Percentiles rank a stretch among this genome's conserved stretches.
Conservation (phyloP, 30 jellyfish, hydroid and myxozoan species). For the Rhopilema esculentum region DNA sequence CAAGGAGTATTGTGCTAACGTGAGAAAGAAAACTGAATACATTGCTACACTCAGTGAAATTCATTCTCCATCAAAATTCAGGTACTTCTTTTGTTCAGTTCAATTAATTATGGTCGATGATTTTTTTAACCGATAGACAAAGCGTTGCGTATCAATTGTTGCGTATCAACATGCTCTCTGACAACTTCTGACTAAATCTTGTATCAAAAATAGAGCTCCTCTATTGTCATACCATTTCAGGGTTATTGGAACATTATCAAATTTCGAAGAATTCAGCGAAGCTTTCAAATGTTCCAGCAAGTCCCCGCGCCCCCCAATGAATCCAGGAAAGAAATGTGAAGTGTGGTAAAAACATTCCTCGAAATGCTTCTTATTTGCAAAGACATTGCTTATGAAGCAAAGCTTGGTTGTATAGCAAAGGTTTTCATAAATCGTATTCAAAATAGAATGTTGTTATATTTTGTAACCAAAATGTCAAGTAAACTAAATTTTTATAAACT, state of each 20-base stretch:
- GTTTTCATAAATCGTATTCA: too few relatives aligned
- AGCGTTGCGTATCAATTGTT: background rate
- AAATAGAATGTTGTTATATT: too few relatives aligned
- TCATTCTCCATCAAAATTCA: conserved; percentile 96
- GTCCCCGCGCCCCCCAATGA: conserved; percentile 50
- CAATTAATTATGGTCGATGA: background rate
- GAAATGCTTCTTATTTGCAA: background rate
- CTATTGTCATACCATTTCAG: conserved; percentile 33
- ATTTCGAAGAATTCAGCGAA: conserved; percentile 72
- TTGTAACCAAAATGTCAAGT: too few relatives aligned
- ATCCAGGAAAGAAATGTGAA: conserved; percentile 88
- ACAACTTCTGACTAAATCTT: background rate
- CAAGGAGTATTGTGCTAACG: conserved; percentile 97
- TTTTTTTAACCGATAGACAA: background rate
- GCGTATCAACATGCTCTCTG: background rate
- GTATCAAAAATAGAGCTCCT: background rate
- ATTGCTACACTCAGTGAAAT: conserved; percentile 96
- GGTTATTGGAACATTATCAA: conserved; percentile 93
- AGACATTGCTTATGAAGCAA: too few relatives aligned
- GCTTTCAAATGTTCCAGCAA: conserved; percentile 77
- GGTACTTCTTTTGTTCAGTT: conserved; percentile 45
- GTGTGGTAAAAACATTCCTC: conserved; percentile 78
- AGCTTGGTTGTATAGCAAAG: too few relatives aligned
- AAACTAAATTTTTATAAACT: too few relatives aligned
- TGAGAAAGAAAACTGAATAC: conserved; percentile 89